phyloP scores from a whole-genome alignment of 2,113 vertebrate species.

The Sander vitreus region DNA sequence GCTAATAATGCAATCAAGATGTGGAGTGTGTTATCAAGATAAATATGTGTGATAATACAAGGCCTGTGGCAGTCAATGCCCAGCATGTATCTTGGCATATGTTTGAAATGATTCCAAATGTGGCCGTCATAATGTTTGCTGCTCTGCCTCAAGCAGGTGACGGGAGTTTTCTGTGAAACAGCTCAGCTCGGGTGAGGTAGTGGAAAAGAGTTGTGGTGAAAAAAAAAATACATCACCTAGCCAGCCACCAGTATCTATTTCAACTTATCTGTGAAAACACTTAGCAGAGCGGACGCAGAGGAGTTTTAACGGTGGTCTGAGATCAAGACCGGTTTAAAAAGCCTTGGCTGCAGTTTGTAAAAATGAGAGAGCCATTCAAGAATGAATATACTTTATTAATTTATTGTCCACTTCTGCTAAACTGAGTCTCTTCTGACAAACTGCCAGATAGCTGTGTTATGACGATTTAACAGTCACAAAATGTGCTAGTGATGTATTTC shows the following conservation, averaged over 20 bases:
- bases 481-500: neutral
- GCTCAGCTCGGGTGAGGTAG: constrained; percentile 30
- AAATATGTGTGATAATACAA: constrained; percentile 56
- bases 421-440: neutral
- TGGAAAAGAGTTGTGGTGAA: constrained; percentile 10
- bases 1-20: constrained; percentile 63
- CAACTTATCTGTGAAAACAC: constrained; percentile 44
- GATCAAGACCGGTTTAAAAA: neutral
- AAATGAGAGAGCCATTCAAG: neutral
- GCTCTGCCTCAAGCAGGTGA: constrained; percentile 31
- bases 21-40: constrained; percentile 55
- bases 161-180: constrained; percentile 24
- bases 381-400: neutral
- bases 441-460: neutral
- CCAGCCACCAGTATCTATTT: constrained; percentile 34
- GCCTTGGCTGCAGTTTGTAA: neutral
- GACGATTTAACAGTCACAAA: neutral
- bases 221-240: neutral
- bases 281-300: constrained; percentile 3
- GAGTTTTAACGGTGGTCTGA: constrained; percentile 5
- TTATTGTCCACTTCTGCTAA: constrained; percentile 2
- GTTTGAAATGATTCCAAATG: constrained; percentile 43
- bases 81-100: constrained; percentile 29
- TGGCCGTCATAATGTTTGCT: constrained; percentile 34
- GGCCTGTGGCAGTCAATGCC: constrained; percentile 41